phyloP scores from a whole-genome alignment of 2,888 invertebrate species.

The Polyommatus icarus region DNA sequence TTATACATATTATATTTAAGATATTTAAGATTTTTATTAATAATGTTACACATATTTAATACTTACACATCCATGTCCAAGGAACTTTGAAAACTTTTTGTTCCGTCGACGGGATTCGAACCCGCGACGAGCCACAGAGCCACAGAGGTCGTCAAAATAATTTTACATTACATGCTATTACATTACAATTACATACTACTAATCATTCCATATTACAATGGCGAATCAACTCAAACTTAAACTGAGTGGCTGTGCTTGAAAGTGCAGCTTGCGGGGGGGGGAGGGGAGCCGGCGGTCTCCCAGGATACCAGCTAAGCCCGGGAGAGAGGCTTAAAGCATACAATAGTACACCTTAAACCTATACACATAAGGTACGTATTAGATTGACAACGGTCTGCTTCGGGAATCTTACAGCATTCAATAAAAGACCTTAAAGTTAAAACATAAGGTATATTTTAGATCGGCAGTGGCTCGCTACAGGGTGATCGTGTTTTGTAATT shows the following conservation, averaged over 20 bases:
- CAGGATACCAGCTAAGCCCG: constrained; percentile 71
- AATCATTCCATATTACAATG: neutral
- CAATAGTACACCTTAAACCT: constrained; percentile 46
- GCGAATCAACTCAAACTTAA: neutral
- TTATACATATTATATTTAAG: no score
- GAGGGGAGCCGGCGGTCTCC: constrained; percentile 55
- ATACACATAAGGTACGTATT: constrained; percentile 31
- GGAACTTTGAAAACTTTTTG: no score
- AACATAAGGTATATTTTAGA: constrained; percentile 32
- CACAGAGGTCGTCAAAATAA: no score
- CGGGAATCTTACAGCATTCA: constrained; percentile 26
- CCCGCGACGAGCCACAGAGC: no score
- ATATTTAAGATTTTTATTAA: no score
- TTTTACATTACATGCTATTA: no score
- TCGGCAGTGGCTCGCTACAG: neutral
- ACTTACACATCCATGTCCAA: no score
- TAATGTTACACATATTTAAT: no score
- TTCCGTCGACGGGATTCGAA: no score
- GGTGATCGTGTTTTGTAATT: neutral
- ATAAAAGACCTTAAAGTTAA: constrained; percentile 46
- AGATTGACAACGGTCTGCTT: neutral
- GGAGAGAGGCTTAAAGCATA: constrained; percentile 48
- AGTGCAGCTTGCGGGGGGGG: constrained; percentile 61
- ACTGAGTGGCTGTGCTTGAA: constrained; percentile 46
- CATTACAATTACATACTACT: neutral